Evolutionary conservation across 2,797 vertebrate genomes (phyloP).

Genomic region (Artibeus jamaicensis): DNA sequence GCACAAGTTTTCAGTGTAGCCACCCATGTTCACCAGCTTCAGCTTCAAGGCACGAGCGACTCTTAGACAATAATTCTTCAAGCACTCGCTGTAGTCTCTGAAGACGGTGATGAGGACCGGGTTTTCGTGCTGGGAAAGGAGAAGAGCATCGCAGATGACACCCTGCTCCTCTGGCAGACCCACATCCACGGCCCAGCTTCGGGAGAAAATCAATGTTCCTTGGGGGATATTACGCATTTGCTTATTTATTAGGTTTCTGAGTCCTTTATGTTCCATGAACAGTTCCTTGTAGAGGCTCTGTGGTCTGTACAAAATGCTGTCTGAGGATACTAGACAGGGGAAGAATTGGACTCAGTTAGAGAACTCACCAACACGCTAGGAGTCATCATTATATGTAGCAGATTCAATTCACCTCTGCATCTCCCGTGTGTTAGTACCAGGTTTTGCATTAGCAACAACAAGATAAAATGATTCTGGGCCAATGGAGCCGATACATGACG

Average conservation of each 20-base stretch:
- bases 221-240: background rate
- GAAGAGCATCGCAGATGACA: conserved; percentile 70
- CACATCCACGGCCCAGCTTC: conserved; percentile 75
- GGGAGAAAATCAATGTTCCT: conserved; percentile 70
- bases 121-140: background rate
- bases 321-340: background rate
- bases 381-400: background rate
- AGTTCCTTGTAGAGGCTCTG: conserved; percentile 15
- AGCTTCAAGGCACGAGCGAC: conserved; percentile 65
- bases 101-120: conserved; percentile 58
- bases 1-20: conserved; percentile 59
- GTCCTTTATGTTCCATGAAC: conserved; percentile 44
- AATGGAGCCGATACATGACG: background rate
- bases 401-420: background rate
- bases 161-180: conserved; percentile 17
- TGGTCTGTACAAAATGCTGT: conserved; percentile 31
- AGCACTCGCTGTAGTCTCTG: fast-evolving
- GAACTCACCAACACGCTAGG: background rate
- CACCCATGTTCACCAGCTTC: conserved; percentile 68
- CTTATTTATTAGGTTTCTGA: conserved; percentile 49
- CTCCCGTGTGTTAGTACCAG: background rate
- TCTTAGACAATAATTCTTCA: background rate
- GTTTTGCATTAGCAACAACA: background rate
- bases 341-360: conserved; percentile 1
- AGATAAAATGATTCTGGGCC: background rate